Percentiles rank a stretch among this genome's conserved stretches.
phyloP scores from a whole-genome alignment of 1,140 invertebrate species.

The Megalopta genalis region DNA sequence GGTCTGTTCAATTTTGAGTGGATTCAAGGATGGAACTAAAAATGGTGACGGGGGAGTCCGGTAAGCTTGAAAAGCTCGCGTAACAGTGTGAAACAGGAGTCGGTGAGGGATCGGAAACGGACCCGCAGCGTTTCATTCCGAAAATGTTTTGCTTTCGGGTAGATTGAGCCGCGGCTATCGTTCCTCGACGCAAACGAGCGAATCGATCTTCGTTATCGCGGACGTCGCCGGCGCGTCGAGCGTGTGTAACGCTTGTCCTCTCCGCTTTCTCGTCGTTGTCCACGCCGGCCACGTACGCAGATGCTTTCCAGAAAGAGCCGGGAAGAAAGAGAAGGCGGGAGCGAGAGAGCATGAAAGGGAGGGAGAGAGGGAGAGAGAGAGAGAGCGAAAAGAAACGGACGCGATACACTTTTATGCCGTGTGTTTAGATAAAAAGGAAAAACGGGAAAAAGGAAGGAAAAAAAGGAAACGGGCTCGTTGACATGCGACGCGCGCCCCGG shows the following conservation, averaged over 20 bases:
- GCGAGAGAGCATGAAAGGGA: background rate
- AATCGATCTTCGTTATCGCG: background rate
- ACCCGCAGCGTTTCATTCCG: background rate
- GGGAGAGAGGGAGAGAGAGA: background rate
- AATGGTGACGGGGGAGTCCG: no score
- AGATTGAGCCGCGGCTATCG: background rate
- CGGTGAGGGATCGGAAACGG: no score
- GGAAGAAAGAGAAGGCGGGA: background rate
- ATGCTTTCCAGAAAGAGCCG: constrained; percentile 51
- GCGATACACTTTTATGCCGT: constrained; percentile 26
- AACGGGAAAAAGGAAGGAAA: constrained; percentile 4
- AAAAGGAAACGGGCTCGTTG: constrained; percentile 23
- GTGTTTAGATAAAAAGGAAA: background rate
- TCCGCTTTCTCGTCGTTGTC: constrained; percentile 47
- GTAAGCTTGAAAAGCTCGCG: no score
- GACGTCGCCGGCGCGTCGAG: constrained; percentile 25
- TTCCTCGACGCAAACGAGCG: background rate
- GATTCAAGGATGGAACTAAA: no score
- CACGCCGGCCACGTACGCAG: constrained; percentile 47
- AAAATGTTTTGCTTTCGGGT: background rate
- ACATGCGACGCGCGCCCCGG: constrained; percentile 30
- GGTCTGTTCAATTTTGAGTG: no score
- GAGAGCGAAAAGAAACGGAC: background rate
- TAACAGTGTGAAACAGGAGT: no score
- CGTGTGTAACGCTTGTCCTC: background rate